Percentiles rank a stretch among this genome's conserved stretches.
Evolutionary conservation across 2,888 invertebrate genomes (phyloP).

Genomic region (Carterocephalus palaemon): DNA sequence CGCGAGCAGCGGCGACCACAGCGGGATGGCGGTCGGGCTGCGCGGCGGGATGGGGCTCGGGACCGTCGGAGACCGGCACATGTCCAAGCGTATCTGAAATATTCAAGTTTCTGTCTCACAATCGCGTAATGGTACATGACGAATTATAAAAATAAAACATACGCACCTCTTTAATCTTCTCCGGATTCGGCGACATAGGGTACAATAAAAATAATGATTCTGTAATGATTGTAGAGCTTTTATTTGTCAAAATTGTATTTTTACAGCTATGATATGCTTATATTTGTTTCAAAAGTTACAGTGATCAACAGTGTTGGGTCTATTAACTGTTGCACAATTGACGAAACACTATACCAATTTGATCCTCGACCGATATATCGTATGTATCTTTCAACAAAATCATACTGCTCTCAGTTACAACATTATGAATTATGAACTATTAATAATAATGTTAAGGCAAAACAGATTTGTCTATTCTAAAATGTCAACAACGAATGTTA

Average conservation of each 20-base stretch:
- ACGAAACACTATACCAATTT: conserved; percentile 67
- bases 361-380: conserved; percentile 63
- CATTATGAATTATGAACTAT: conserved; percentile 60
- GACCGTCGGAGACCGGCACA: conserved; percentile 56
- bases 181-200: conserved; percentile 7
- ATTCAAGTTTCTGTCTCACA: conserved; percentile 6
- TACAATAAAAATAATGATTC: conserved; percentile 51
- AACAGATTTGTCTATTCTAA: conserved; percentile 76
- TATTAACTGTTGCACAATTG: conserved; percentile 71
- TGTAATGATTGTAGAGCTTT: conserved; percentile 83
- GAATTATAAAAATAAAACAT: conserved; percentile 5
- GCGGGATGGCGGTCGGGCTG: conserved; percentile 59
- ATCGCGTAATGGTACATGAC: background rate
- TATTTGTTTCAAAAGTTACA: conserved; percentile 84
- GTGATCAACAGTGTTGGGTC: conserved; percentile 79
- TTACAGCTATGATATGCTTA: conserved; percentile 97
- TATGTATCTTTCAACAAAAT: conserved; percentile 67
- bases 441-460: conserved; percentile 72
- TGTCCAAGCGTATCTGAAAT: conserved; percentile 73
- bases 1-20: conserved; percentile 71
- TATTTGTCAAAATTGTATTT: conserved; percentile 90
- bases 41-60: conserved; percentile 58
- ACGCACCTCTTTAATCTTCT: conserved; percentile 37
- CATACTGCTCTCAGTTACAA: conserved; percentile 69
- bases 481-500: conserved; percentile 77